Evolutionary conservation across 2,113 vertebrate genomes (phyloP).

Genomic region (Ascaphus truei): DNA sequence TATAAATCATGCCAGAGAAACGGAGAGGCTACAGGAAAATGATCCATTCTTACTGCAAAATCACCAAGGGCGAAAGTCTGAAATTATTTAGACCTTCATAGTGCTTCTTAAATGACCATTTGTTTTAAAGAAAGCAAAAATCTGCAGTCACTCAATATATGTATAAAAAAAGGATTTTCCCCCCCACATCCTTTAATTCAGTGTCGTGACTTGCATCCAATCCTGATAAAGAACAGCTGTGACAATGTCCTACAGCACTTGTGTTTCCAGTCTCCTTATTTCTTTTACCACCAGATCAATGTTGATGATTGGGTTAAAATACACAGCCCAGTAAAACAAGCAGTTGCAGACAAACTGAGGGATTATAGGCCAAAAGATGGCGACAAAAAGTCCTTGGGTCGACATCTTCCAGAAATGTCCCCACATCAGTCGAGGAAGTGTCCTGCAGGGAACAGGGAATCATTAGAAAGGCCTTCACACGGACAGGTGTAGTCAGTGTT

Average conservation of each 20-base stretch:
- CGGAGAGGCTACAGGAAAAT: too few species aligned
- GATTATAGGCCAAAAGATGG: constrained; percentile 85
- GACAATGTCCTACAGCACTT: constrained; percentile 47
- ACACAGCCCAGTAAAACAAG: constrained; percentile 91
- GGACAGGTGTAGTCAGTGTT: too few species aligned
- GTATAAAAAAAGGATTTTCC: neutral
- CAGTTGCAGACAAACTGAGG: constrained; percentile 92
- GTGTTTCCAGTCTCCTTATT: constrained; percentile 76
- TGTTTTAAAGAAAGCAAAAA: neutral
- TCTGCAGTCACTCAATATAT: neutral
- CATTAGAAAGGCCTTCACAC: constrained; percentile 21
- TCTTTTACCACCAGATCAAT: constrained; percentile 88
- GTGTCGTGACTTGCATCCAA: neutral
- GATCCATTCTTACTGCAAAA: neutral
- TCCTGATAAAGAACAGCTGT: too few species aligned
- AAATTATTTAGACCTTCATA: neutral
- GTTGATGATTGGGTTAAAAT: constrained; percentile 89
- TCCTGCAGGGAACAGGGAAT: constrained; percentile 68
- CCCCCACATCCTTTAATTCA: neutral
- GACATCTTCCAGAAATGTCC: constrained; percentile 85
- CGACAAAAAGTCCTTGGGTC: constrained; percentile 78
- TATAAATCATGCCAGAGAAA: too few species aligned
- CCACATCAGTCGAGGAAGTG: constrained; percentile 79
- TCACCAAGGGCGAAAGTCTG: too few species aligned
- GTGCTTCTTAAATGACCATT: neutral